Base-by-base conservation (phyloP, 1,140 invertebrate genomes). In the Belonocnema kinseyi region DNA sequence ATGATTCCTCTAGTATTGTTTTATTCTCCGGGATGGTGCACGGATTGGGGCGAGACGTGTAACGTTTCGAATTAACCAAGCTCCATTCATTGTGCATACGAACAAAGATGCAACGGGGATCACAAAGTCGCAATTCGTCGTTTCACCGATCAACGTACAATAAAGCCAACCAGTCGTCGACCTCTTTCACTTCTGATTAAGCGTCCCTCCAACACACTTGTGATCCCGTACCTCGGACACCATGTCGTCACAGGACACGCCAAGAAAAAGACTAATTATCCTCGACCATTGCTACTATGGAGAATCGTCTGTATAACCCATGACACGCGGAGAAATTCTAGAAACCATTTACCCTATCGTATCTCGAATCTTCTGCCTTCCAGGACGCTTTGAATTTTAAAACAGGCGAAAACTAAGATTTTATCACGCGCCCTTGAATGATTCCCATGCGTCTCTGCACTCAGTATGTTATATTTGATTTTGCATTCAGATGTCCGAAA, bases 31-130 rank as follows among this genome's bases (percentile, higher is more conserved):
- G 54, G 17, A 52, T 77, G 77, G 74, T 73, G 72, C 70, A 73
- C 75, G 77, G 61, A 66, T 26, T 14, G 73, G 77, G 79, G 81
- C 78, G 71, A 78, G 79, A 80, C 78, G 82, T 85, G 81, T 87
- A 87, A 86, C 80, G 81, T 83, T 85, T 83, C 80, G 81, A 86
- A 86, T 86, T 84, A 83, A 86, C 80, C 81, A 80, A 82, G 77
- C 80, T 72, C 83, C 82, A 85, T 85, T 85, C 84, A 87, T 26
- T 81, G 82, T 85, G 84, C 79, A 81, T 84, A 83, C 80, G 70
- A 74, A 73, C 77, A 77, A 80, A 79, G 83, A 81, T 78, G 75
- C 83, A 78, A 58, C 77, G 14, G 54, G 54, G 19, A 26, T 79
- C 78, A 80, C 80, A 75, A 80, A 72, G 40, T 71, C 70, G 71